These are phyloP conservation scores for Megamerina dolium DNA, from an alignment of 2,888 invertebrate genomes.

Conservation along the genomic window DNA sequence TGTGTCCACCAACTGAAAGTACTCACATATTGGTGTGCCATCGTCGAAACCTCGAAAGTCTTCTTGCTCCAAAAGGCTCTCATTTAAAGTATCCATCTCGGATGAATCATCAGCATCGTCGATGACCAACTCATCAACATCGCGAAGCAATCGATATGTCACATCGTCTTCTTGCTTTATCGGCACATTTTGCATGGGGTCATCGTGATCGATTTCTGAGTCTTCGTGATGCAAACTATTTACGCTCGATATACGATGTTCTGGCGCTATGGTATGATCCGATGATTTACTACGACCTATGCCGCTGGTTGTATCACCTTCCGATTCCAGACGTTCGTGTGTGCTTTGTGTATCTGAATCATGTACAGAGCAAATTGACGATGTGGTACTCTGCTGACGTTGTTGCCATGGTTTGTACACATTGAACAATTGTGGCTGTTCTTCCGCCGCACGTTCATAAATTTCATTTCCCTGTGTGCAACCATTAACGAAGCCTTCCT, in stretches of 20 bases:
- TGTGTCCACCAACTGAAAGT: too few relatives aligned
- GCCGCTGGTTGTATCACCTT: constrained; percentile 34
- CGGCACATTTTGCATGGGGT: constrained; percentile 5
- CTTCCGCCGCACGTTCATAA: too few relatives aligned
- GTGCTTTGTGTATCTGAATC: constrained; percentile 20
- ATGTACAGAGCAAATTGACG: constrained; percentile 22
- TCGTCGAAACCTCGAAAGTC: constrained; percentile 18
- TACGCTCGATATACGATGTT: constrained; percentile 11
- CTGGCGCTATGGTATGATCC: constrained; percentile 20
- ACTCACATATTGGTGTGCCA: too few relatives aligned
- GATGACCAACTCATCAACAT: background rate
- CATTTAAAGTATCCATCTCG: background rate
- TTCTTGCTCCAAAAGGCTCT: constrained; percentile 9
- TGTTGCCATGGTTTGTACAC: constrained; percentile 7
- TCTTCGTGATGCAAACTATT: constrained; percentile 13
- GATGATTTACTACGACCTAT: constrained; percentile 37
- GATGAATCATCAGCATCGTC: constrained; percentile 1
- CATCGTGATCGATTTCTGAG: constrained; percentile 6
- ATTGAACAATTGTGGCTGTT: too few relatives aligned
- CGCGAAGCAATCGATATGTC: background rate
- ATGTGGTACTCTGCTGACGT: constrained; percentile 37
- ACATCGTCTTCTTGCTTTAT: constrained; percentile 9
- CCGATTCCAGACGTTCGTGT: constrained; percentile 24
- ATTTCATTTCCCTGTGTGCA: too few relatives aligned
- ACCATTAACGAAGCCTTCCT: background rate